These are phyloP conservation scores for Geotrupes spiniger DNA, from an alignment of 2,888 invertebrate species.

Conservation along the genomic window DNA sequence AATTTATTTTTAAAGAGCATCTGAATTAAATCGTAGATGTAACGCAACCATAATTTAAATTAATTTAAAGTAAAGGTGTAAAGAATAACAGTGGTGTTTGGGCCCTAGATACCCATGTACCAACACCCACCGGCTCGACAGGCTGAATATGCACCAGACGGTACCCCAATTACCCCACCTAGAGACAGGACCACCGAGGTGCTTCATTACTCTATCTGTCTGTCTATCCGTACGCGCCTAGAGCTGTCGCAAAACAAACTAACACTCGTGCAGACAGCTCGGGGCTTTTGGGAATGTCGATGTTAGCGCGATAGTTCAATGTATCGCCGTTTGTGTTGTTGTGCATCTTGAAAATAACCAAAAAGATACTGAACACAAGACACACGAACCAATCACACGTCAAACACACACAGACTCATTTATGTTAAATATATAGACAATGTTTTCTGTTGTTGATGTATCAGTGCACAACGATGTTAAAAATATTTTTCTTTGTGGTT, in stretches of 20 bases:
- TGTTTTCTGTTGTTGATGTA: constrained; percentile 8
- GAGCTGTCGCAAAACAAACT: constrained; percentile 18
- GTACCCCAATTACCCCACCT: constrained; percentile 50
- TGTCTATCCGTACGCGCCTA: constrained; percentile 61
- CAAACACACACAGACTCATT: constrained; percentile 1
- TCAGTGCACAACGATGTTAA: constrained; percentile 1
- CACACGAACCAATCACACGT: constrained; percentile 4
- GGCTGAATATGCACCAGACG: constrained; percentile 50
- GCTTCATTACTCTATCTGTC: constrained; percentile 59
- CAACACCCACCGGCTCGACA: constrained; percentile 58
- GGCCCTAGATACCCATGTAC: constrained; percentile 62
- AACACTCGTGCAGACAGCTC: constrained; percentile 15
- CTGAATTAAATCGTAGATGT: constrained; percentile 10
- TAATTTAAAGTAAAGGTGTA: neutral
- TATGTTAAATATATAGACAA: constrained; percentile 2
- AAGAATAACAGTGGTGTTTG: constrained; percentile 43
- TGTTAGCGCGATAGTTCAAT: constrained; percentile 34
- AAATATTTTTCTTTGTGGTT: neutral
- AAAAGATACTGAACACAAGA: constrained; percentile 1
- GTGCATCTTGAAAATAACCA: constrained; percentile 28
- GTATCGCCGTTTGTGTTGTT: constrained; percentile 26
- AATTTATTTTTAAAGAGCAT: too few relatives aligned
- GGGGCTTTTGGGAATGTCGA: constrained; percentile 32
- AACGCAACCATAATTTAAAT: constrained; percentile 8
- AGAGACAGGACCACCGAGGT: constrained; percentile 53